Percentiles rank a stretch among this genome's conserved stretches.
Conservation (phyloP, 2,797 vertebrate genomes). For the Myoxocephalus aenaeus region DNA sequence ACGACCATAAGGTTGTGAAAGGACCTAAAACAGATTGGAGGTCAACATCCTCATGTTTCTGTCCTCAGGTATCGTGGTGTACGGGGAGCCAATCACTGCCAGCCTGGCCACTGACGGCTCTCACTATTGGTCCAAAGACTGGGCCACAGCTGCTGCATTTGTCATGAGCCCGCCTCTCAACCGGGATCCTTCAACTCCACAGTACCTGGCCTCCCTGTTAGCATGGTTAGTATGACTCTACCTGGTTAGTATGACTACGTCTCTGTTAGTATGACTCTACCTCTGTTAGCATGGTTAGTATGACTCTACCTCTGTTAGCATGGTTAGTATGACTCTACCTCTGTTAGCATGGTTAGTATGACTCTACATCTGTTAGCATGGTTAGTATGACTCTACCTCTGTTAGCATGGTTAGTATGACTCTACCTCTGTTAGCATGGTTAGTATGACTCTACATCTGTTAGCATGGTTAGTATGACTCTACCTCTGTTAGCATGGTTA, state of each 20-base stretch:
- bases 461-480: background rate
- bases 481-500: background rate
- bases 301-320: background rate
- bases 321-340: background rate
- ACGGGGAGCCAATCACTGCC: constrained; percentile 91
- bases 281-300: background rate
- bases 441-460: background rate
- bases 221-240: constrained; percentile 59
- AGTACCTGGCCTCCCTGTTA: constrained; percentile 86
- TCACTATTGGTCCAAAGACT: constrained; percentile 95
- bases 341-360: background rate
- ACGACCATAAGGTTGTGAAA: too few species aligned
- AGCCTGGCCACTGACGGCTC: constrained; percentile 90
- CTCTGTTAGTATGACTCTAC: constrained; percentile 55
- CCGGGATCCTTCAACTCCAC: constrained; percentile 88
- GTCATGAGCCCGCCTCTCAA: constrained; percentile 93
- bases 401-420: background rate
- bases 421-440: background rate
- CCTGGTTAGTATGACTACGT: background rate
- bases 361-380: background rate
- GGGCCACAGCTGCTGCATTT: constrained; percentile 92
- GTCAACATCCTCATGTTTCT: background rate
- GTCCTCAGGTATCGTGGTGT: constrained; percentile 87
- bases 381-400: background rate
- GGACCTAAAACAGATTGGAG: background rate